These are phyloP conservation scores for Synanthedon andrenaeformis DNA, from an alignment of 2,888 invertebrate species.

Conservation along the genomic window DNA sequence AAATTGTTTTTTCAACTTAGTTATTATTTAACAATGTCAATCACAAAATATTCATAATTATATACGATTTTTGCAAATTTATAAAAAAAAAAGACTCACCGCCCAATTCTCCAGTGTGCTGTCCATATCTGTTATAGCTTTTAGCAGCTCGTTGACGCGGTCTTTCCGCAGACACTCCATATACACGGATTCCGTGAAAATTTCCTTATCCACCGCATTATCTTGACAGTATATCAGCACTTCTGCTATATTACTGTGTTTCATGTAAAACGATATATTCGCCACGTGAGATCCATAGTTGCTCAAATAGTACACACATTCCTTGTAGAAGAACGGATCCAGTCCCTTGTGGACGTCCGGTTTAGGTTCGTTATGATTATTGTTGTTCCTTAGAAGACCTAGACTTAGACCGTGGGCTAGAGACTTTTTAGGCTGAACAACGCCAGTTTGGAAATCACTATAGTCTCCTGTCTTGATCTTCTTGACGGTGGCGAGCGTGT, in stretches of 20 bases:
- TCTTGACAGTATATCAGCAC: constrained; percentile 79
- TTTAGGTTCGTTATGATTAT: constrained; percentile 43
- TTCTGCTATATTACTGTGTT: constrained; percentile 76
- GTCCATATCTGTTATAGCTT: constrained; percentile 75
- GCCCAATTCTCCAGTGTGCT: constrained; percentile 77
- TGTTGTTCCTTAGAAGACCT: constrained; percentile 49
- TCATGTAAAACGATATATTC: constrained; percentile 81
- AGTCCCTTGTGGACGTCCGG: constrained; percentile 46
- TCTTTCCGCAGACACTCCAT: constrained; percentile 77
- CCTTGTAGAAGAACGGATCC: constrained; percentile 75
- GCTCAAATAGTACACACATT: constrained; percentile 84
- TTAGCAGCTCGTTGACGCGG: constrained; percentile 70
- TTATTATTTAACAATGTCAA: no score
- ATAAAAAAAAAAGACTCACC: constrained; percentile 37
- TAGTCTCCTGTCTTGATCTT: constrained; percentile 70
- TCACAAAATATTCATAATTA: no score
- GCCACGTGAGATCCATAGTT: constrained; percentile 83
- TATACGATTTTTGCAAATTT: background rate
- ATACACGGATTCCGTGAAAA: constrained; percentile 80
- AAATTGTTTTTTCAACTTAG: no score
- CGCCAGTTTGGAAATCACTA: constrained; percentile 57
- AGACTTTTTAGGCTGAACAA: constrained; percentile 41
- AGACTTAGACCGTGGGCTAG: constrained; percentile 60
- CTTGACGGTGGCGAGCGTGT: constrained; percentile 68
- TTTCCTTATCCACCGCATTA: constrained; percentile 75